Conservation (phyloP, 2,888 invertebrate species). For the Cartodere bifasciata region DNA sequence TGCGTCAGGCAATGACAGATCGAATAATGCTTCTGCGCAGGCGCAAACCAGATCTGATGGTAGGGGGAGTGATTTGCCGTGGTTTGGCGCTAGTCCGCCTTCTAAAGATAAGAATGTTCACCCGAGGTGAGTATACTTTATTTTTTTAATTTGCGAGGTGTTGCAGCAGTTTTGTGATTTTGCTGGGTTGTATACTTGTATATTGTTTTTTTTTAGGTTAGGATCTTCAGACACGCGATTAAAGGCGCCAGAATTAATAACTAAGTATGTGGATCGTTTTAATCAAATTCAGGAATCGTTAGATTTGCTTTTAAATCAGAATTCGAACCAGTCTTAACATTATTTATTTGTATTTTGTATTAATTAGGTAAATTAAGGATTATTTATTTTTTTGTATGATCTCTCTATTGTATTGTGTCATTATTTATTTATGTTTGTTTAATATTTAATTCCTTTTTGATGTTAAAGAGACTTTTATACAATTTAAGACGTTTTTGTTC, state of each 20-base stretch:
- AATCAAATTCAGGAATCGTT: conserved; percentile 31
- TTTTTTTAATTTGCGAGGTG: neutral
- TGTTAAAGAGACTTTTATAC: no score
- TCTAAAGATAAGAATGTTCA: conserved; percentile 19
- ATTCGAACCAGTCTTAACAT: conserved; percentile 1
- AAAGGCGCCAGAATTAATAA: conserved; percentile 26
- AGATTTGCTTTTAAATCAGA: conserved; percentile 13
- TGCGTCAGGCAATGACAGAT: neutral
- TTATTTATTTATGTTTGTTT: no score
- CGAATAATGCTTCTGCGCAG: neutral
- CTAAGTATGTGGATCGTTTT: conserved; percentile 30
- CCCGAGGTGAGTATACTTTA: conserved; percentile 8
- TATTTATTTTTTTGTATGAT: no score
- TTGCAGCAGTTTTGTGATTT: neutral
- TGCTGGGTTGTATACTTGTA: no score
- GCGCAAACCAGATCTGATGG: neutral
- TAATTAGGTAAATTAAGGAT: no score
- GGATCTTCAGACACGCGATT: conserved; percentile 2
- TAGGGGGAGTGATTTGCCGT: conserved; percentile 16
- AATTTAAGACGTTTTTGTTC: no score
- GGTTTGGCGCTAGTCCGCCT: conserved; percentile 29
- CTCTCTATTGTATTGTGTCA: no score
- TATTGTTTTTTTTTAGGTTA: conserved; percentile 9
- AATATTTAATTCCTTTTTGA: no score
- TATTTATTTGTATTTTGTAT: conserved; percentile 8